Evolutionary conservation across 1,140 invertebrate genomes (phyloP).

Genomic region (Matsumurasca onukii): DNA sequence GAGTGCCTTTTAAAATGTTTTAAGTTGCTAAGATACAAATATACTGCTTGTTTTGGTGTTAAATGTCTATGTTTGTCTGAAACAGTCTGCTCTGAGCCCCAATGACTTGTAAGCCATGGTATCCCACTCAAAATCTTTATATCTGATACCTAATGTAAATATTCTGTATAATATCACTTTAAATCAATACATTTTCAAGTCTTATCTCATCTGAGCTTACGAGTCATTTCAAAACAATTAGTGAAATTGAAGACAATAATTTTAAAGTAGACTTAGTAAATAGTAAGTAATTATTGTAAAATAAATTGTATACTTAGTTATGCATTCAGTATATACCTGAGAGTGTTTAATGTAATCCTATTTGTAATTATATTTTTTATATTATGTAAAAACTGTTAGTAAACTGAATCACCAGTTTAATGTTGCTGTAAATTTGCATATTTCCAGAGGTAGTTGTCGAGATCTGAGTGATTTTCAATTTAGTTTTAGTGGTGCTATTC

Average conservation of each 20-base stretch:
- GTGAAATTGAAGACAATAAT: slow-evolving; percentile 19
- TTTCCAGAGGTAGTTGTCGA: too few species aligned
- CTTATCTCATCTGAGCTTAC: background rate
- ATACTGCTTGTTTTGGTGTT: background rate
- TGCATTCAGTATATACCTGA: background rate
- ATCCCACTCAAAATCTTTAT: background rate
- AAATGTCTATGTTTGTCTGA: background rate
- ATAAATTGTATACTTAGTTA: background rate
- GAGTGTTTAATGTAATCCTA: background rate
- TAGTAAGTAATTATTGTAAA: background rate
- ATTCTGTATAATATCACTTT: background rate
- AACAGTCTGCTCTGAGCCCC: background rate
- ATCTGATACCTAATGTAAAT: background rate
- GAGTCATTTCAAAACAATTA: background rate
- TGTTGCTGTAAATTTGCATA: background rate
- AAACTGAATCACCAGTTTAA: background rate
- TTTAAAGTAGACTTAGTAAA: slow-evolving; percentile 14
- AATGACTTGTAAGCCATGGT: background rate
- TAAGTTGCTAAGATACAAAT: background rate
- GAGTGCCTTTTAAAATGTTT: background rate
- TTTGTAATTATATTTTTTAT: slow-evolving; percentile 16
- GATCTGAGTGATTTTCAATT: too few species aligned
- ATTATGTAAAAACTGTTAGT: background rate
- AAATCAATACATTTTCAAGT: background rate
- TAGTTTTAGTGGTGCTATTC: too few species aligned